Conservation (phyloP, 2,888 invertebrate species). For the Crocallis elinguaria region DNA sequence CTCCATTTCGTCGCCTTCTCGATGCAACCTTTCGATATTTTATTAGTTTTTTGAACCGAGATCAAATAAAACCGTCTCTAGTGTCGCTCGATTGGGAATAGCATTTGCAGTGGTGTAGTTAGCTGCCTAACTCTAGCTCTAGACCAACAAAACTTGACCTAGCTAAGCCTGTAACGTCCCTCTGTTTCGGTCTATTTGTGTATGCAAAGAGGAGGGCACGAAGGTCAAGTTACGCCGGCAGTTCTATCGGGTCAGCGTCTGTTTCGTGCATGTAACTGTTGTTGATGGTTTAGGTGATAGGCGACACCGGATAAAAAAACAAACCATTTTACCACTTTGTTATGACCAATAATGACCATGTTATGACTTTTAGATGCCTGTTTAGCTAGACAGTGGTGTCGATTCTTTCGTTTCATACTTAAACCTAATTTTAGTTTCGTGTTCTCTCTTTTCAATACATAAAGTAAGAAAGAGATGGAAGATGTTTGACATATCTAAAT, state of each 20-base stretch:
- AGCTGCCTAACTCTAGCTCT: constrained; percentile 9
- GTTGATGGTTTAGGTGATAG: constrained; percentile 32
- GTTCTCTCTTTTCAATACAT: too few species aligned
- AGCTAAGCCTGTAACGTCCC: constrained; percentile 24
- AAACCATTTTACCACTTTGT: neutral
- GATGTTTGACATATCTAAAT: too few species aligned
- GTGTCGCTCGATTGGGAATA: constrained; percentile 47
- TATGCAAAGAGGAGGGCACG: constrained; percentile 27
- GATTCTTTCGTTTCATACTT: too few species aligned
- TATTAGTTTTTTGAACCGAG: constrained; percentile 44
- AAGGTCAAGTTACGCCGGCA: constrained; percentile 44
- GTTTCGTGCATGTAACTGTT: constrained; percentile 47
- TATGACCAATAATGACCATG: neutral
- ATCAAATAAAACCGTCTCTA: constrained; percentile 53
- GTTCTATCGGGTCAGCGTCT: constrained; percentile 50
- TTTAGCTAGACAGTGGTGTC: too few species aligned
- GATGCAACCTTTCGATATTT: constrained; percentile 33
- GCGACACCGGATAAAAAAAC: constrained; percentile 2
- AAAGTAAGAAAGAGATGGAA: too few species aligned
- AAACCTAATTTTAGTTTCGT: too few species aligned
- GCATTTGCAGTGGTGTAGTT: constrained; percentile 27
- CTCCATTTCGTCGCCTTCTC: constrained; percentile 13
- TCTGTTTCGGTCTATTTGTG: constrained; percentile 41
- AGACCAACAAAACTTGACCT: constrained; percentile 46
- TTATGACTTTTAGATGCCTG: too few species aligned